phyloP scores from a whole-genome alignment of 2,113 vertebrate genomes.

The Colius striatus region DNA sequence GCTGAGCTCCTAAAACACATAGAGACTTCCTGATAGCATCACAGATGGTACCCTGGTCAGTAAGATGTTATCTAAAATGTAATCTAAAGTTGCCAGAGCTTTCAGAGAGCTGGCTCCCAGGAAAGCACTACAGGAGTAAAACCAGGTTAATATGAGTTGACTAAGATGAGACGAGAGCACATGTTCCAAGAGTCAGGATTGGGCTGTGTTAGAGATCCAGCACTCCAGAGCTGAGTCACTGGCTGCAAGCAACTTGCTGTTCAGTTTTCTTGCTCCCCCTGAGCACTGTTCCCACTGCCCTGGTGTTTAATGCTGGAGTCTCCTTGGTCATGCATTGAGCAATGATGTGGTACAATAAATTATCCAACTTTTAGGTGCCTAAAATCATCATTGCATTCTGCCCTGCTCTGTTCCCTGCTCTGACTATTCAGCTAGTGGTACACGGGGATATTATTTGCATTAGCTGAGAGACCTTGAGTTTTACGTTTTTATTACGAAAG shows the following conservation, averaged over 20 bases:
- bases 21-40: neutral
- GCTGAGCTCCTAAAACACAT: neutral
- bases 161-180: neutral
- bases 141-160: neutral
- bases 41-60: neutral
- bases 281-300: rapidly evolving
- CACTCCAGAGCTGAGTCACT: neutral
- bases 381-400: neutral
- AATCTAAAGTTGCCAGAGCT: neutral
- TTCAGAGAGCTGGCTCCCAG: neutral
- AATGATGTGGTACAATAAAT: neutral
- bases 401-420: neutral
- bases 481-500: neutral
- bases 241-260: neutral
- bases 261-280: neutral
- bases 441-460: neutral
- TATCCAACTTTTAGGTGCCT: neutral
- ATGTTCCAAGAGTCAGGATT: neutral
- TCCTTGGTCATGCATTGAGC: neutral
- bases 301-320: neutral
- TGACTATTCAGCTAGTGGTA: neutral
- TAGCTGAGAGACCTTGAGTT: neutral
- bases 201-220: neutral
- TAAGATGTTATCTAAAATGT: neutral
- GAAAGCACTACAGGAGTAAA: neutral